Evolutionary conservation across 1,140 invertebrate genomes (phyloP).

Genomic region (Brachionus rubens): DNA sequence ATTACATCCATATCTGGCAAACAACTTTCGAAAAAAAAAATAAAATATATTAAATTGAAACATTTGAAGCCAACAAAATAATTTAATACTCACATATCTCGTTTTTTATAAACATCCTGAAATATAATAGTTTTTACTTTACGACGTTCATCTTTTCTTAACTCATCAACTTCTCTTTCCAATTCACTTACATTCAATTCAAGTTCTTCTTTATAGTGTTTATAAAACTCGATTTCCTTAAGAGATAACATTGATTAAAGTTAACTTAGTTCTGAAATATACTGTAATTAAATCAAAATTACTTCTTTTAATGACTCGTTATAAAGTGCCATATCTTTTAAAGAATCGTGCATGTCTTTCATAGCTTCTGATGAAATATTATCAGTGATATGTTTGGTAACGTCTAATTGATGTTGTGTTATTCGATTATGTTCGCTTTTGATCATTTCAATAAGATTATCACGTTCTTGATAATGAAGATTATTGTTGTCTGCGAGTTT

Average conservation of each 20-base stretch:
- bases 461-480: slow-evolving; percentile 18
- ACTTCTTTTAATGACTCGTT: slow-evolving; percentile 22
- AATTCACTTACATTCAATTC: background rate
- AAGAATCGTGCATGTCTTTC: slow-evolving; percentile 32
- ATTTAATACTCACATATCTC: background rate
- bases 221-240: slow-evolving; percentile 41
- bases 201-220: slow-evolving; percentile 7
- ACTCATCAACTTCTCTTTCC: background rate
- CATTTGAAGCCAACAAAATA: no score
- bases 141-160: background rate
- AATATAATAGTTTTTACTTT: background rate
- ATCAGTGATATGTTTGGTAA: slow-evolving; percentile 4
- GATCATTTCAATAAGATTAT: slow-evolving; percentile 20
- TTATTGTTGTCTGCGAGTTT: slow-evolving; percentile 12
- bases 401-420: background rate
- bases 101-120: background rate
- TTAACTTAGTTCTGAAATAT: background rate
- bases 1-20: slow-evolving; percentile 41
- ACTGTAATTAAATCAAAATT: slow-evolving; percentile 1
- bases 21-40: slow-evolving; percentile 7
- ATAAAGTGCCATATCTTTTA: slow-evolving; percentile 40
- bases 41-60: background rate
- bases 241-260: background rate
- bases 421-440: slow-evolving; percentile 37
- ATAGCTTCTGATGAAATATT: slow-evolving; percentile 24